Conservation (phyloP, 1,140 invertebrate species). For the Leptonema lineaticorne region DNA sequence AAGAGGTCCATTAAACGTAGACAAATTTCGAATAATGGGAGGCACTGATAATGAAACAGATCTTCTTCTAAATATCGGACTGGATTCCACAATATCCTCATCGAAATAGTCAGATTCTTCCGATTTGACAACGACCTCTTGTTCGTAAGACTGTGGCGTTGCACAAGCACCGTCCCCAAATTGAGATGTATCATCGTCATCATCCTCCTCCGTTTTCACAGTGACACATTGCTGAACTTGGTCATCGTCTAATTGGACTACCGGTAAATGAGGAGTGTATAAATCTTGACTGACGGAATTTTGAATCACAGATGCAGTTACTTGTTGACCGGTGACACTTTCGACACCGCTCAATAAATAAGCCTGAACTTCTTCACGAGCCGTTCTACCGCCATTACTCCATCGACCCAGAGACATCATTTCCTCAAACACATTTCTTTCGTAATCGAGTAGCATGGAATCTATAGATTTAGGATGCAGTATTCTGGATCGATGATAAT, state of each 20-base stretch:
- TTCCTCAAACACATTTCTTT: constrained; percentile 73
- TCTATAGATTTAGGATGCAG: constrained; percentile 75
- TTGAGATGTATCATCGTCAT: not conserved
- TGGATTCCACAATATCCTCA: not conserved
- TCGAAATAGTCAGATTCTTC: constrained; percentile 44
- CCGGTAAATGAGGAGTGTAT: constrained; percentile 18
- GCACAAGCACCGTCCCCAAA: not conserved
- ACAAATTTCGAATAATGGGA: constrained; percentile 32
- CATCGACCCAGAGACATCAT: constrained; percentile 67
- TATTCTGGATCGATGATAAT: constrained; percentile 60
- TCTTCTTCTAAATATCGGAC: not conserved
- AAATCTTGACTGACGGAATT: constrained; percentile 3
- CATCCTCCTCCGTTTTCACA: constrained; percentile 20
- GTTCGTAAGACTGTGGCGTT: constrained; percentile 28
- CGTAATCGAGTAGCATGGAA: constrained; percentile 69
- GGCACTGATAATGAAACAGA: not conserved
- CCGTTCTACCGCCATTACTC: constrained; percentile 43
- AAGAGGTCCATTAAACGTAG: constrained; percentile 33
- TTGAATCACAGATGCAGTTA: not conserved
- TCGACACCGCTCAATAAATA: constrained; percentile 39
- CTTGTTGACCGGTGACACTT: constrained; percentile 18
- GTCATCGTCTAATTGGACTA: constrained; percentile 31
- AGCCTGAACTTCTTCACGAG: constrained; percentile 31
- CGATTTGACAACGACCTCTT: constrained; percentile 42
- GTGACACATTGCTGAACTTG: constrained; percentile 37